phyloP scores from a whole-genome alignment of 2,888 invertebrate species.

The Neoascia interrupta region DNA sequence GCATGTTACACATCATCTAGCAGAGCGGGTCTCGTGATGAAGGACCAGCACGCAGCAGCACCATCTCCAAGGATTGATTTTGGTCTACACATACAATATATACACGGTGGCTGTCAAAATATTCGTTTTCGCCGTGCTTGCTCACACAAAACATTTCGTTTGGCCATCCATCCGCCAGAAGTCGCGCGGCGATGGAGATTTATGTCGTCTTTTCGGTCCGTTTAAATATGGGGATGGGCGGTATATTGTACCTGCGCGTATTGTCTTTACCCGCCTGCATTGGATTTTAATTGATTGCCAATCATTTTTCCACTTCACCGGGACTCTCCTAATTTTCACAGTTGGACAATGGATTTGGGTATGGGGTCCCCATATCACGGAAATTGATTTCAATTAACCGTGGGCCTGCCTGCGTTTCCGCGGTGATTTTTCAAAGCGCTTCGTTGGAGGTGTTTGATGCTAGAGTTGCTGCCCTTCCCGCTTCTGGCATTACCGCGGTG shows the following conservation, averaged over 20 bases:
- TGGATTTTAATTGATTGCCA: constrained; percentile 66
- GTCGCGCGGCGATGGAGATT: constrained; percentile 58
- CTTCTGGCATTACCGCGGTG: constrained; percentile 49
- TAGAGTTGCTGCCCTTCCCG: constrained; percentile 21
- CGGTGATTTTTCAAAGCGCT: constrained; percentile 58
- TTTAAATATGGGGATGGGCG: constrained; percentile 25
- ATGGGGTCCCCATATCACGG: constrained; percentile 34
- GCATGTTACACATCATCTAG: constrained; percentile 69
- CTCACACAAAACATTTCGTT: constrained; percentile 35
- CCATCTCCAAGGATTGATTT: constrained; percentile 57
- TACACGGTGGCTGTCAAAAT: constrained; percentile 69
- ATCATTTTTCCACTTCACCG: constrained; percentile 66
- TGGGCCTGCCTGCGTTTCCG: constrained; percentile 52
- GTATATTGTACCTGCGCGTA: constrained; percentile 9
- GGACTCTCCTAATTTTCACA: constrained; percentile 69
- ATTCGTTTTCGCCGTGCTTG: constrained; percentile 46
- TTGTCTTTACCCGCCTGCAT: constrained; percentile 39
- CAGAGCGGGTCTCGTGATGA: constrained; percentile 37
- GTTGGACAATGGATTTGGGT: constrained; percentile 56
- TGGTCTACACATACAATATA: constrained; percentile 51
- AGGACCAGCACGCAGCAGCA: constrained; percentile 38
- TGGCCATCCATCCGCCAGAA: constrained; percentile 60
- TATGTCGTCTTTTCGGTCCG: constrained; percentile 38
- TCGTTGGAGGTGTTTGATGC: constrained; percentile 18
- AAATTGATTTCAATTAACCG: constrained; percentile 64